A percentile compares a stretch with the other conserved stretches of the same genome.
phyloP scores from a whole-genome alignment of 2,797 vertebrate species.

The Loris lydekkerianus region DNA sequence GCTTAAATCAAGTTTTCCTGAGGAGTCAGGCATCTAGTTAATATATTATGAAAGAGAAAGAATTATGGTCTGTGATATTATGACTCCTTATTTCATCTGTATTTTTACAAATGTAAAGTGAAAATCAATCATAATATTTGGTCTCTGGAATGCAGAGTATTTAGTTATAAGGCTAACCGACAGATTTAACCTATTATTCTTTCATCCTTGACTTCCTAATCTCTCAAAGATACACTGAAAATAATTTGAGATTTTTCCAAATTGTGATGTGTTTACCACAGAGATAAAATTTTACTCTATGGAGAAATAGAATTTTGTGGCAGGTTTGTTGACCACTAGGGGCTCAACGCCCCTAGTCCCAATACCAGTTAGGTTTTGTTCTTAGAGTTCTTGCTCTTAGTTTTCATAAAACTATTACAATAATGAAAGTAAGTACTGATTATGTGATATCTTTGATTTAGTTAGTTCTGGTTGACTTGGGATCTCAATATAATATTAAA shows the following conservation, averaged over 20 bases:
- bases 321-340: background rate
- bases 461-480: background rate
- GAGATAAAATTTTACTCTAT: background rate
- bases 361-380: background rate
- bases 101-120: constrained; percentile 3
- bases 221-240: constrained; percentile 26
- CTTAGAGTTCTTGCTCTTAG: background rate
- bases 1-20: background rate
- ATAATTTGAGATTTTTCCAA: constrained; percentile 25
- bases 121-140: constrained; percentile 33
- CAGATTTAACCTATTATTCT: background rate
- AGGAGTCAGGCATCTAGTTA: background rate
- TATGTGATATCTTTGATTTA: background rate
- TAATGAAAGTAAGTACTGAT: background rate
- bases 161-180: background rate
- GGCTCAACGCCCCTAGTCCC: fast-evolving
- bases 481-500: background rate
- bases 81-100: constrained; percentile 39
- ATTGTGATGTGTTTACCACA: background rate
- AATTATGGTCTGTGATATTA: background rate
- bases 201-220: constrained; percentile 40
- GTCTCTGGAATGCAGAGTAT: background rate
- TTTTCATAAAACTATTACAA: constrained; percentile 45
- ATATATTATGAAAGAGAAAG: background rate
- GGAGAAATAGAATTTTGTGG: background rate